Percentiles rank a stretch among this genome's conserved stretches.
Evolutionary conservation across 2,888 invertebrate genomes (phyloP).

Genomic region (Ornithoptera alexandrae): DNA sequence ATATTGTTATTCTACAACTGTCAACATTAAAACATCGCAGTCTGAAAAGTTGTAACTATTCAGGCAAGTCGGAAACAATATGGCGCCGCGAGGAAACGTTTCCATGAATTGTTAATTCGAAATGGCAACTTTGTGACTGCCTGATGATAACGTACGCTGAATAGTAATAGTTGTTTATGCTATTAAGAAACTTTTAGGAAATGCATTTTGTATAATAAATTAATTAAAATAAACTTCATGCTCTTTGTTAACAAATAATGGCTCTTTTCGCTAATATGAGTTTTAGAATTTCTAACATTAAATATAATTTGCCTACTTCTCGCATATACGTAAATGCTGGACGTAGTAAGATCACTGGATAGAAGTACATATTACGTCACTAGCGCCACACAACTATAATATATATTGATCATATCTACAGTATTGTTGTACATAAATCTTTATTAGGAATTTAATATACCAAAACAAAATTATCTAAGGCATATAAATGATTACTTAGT

Average conservation of each 20-base stretch:
- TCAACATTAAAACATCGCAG: constrained; percentile 7
- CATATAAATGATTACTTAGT: no score
- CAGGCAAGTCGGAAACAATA: constrained; percentile 20
- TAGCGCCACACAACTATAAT: no score
- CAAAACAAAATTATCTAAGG: no score
- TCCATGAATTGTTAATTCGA: constrained; percentile 24
- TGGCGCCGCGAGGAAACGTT: constrained; percentile 18
- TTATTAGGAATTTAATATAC: no score
- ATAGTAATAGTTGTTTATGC: constrained; percentile 2
- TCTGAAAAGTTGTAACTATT: constrained; percentile 17
- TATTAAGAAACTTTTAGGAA: not conserved
- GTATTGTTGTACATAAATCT: no score
- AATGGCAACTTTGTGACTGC: constrained; percentile 19
- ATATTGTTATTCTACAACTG: constrained; percentile 7
- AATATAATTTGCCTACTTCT: no score
- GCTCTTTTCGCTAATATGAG: no score
- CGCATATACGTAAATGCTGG: no score
- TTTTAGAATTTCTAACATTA: no score
- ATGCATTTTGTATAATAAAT: constrained; percentile 6
- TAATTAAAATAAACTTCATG: not conserved
- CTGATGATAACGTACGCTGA: constrained; percentile 16
- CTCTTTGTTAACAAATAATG: not conserved
- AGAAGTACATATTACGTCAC: no score
- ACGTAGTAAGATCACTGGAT: no score
- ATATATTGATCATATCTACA: no score